phyloP scores from a whole-genome alignment of 2,888 invertebrate species.

The Nemotelus nigrinus region DNA sequence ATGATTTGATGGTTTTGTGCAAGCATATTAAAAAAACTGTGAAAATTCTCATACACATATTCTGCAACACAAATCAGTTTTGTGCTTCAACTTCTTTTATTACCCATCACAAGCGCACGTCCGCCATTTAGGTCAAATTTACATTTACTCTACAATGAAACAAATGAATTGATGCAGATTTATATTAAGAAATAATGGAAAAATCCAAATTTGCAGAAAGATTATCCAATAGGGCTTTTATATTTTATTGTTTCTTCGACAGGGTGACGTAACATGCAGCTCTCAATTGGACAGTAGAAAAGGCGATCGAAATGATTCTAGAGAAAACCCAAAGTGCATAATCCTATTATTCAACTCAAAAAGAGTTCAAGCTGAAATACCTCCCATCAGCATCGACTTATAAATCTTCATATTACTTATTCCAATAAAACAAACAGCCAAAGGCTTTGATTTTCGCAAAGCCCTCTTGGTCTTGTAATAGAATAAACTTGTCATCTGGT shows the following conservation, averaged over 20 bases:
- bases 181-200: too few relatives aligned
- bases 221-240: background rate
- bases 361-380: conserved; percentile 31
- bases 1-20: too few relatives aligned
- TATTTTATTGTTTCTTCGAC: conserved; percentile 1
- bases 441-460: conserved; percentile 43
- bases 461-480: conserved; percentile 48
- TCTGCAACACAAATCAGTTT: too few relatives aligned
- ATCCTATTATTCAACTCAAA: conserved; percentile 20
- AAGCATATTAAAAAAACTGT: too few relatives aligned
- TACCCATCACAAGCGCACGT: too few relatives aligned
- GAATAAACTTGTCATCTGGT: conserved; percentile 54
- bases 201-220: too few relatives aligned
- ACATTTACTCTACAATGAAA: too few relatives aligned
- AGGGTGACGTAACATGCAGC: background rate
- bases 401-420: background rate
- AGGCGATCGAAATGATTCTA: background rate
- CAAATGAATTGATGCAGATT: too few relatives aligned
- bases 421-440: conserved; percentile 31
- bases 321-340: conserved; percentile 13
- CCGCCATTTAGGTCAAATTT: too few relatives aligned
- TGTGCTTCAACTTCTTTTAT: too few relatives aligned
- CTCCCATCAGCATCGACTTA: background rate
- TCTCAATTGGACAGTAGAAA: background rate
- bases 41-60: too few relatives aligned